These are phyloP conservation scores for Cepaea hortensis DNA, from an alignment of 2,888 invertebrate species.

Conservation along the genomic window DNA sequence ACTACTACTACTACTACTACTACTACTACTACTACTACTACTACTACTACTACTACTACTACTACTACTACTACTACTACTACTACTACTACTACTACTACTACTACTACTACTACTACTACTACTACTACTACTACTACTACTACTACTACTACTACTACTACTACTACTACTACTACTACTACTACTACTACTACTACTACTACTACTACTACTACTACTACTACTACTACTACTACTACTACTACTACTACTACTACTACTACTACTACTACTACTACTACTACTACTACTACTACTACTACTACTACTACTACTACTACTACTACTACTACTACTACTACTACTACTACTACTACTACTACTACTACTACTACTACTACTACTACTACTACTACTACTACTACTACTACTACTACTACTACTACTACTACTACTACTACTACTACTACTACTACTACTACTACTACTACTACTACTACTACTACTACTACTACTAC, in stretches of 20 bases:
- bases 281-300: constrained; percentile 24
- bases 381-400: constrained; percentile 38
- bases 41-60: no score
- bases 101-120: constrained; percentile 17
- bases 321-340: constrained; percentile 46
- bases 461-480: constrained; percentile 14
- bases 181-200: constrained; percentile 30
- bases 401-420: constrained; percentile 38
- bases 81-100: constrained; percentile 6
- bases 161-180: constrained; percentile 35
- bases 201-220: constrained; percentile 27
- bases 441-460: constrained; percentile 1
- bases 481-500: constrained; percentile 35
- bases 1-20: no score
- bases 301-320: constrained; percentile 37
- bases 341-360: constrained; percentile 46
- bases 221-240: constrained; percentile 26
- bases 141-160: constrained; percentile 14
- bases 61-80: not conserved
- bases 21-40: no score
- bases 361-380: constrained; percentile 44
- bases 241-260: not conserved
- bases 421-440: constrained; percentile 44
- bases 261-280: constrained; percentile 20
- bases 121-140: constrained; percentile 18